Percentiles rank a stretch among this genome's conserved stretches.
phyloP scores from a whole-genome alignment of 1,140 invertebrate genomes.

The Frieseomelitta varia region DNA sequence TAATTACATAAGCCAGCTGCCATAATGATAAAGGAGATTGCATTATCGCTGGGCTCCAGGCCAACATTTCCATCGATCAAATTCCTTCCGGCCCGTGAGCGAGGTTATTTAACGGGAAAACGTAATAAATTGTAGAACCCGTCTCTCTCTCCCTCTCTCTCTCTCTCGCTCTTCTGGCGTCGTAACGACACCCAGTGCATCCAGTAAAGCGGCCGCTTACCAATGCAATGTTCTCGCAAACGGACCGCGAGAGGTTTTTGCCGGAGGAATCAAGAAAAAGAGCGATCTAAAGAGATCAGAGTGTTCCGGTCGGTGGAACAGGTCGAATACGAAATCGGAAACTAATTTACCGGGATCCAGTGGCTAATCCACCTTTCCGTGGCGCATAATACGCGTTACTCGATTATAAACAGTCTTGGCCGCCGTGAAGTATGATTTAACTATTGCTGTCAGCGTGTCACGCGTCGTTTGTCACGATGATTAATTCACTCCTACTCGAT shows the following conservation, averaged over 20 bases:
- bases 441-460: slow-evolving; percentile 39
- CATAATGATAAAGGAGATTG: slow-evolving; percentile 52
- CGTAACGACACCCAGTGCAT: slow-evolving; percentile 34
- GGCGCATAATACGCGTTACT: background rate
- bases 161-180: background rate
- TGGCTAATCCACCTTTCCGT: background rate
- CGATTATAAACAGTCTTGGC: slow-evolving; percentile 21
- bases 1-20: slow-evolving; percentile 48
- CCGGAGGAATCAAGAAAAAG: background rate
- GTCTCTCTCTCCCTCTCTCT: background rate
- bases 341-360: slow-evolving; percentile 28
- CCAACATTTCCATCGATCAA: slow-evolving; percentile 56
- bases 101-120: slow-evolving; percentile 54
- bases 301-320: background rate
- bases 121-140: slow-evolving; percentile 53
- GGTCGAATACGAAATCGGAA: slow-evolving; percentile 8
- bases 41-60: slow-evolving; percentile 48
- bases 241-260: background rate
- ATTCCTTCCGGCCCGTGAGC: slow-evolving; percentile 45
- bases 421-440: slow-evolving; percentile 42
- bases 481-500: slow-evolving; percentile 35
- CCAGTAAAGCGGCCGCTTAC: slow-evolving; percentile 1
- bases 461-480: slow-evolving; percentile 44
- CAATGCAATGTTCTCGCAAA: background rate
- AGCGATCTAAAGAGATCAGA: background rate